Conservation (phyloP, 2,797 vertebrate genomes). For the Poecilia gillii region DNA sequence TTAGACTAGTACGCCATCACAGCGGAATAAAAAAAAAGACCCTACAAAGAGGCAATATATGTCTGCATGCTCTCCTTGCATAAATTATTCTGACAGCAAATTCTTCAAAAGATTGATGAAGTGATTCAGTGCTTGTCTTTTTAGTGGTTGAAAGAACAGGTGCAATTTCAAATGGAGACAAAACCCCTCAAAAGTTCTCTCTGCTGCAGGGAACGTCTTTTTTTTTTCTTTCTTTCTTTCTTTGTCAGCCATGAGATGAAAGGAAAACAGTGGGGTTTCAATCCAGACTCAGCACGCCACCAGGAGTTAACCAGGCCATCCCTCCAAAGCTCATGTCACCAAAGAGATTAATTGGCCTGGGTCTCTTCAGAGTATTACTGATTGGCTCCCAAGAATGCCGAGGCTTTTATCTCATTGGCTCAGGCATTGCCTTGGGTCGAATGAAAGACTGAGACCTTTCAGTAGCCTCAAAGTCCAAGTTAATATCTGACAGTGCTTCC, state of each 20-base stretch:
- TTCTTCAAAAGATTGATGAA: slow-evolving; percentile 69
- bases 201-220: slow-evolving; percentile 49
- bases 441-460: slow-evolving; percentile 62
- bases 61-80: slow-evolving; percentile 55
- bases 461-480: slow-evolving; percentile 57
- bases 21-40: slow-evolving; percentile 33
- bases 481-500: slow-evolving; percentile 58
- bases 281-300: slow-evolving; percentile 66
- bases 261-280: slow-evolving; percentile 63
- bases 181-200: slow-evolving; percentile 60
- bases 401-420: slow-evolving; percentile 80
- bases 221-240: slow-evolving; percentile 31
- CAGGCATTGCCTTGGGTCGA: slow-evolving; percentile 66
- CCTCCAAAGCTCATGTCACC: slow-evolving; percentile 76
- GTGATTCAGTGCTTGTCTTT: slow-evolving; percentile 61
- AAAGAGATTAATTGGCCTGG: slow-evolving; percentile 76
- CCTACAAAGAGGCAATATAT: slow-evolving; percentile 51
- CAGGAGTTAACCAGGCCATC: slow-evolving; percentile 73
- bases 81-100: slow-evolving; percentile 73
- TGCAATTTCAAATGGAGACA: slow-evolving; percentile 65
- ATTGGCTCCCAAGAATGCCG: slow-evolving; percentile 71
- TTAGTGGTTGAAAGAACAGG: slow-evolving; percentile 62
- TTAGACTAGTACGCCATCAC: slow-evolving; percentile 51
- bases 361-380: slow-evolving; percentile 69
- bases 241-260: slow-evolving; percentile 67